Conservation (phyloP, 2,797 vertebrate genomes). For the Phyllotis vaccarum region DNA sequence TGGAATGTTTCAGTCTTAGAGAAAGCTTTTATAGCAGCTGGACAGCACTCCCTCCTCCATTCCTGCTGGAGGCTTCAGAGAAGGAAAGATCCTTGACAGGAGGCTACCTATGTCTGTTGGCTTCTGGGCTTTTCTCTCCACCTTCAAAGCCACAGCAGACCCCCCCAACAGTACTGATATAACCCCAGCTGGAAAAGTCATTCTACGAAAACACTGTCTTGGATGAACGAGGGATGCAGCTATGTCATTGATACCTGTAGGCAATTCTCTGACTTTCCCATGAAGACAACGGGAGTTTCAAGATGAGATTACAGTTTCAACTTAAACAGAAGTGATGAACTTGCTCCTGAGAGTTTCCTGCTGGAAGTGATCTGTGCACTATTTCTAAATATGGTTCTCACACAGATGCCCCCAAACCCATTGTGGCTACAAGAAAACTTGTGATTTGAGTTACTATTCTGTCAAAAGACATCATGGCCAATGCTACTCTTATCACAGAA, state of each 20-base stretch:
- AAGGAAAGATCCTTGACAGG: not conserved
- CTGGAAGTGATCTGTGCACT: not conserved
- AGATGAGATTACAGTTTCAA: not conserved
- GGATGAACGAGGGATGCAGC: no score
- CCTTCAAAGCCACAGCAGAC: not conserved
- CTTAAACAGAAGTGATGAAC: not conserved
- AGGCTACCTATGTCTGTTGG: not conserved
- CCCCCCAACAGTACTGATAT: not conserved
- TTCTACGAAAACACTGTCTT: not conserved
- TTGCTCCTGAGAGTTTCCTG: not conserved
- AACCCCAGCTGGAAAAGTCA: not conserved
- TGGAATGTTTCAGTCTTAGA: not conserved
- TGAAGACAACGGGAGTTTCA: not conserved
- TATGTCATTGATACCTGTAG: not conserved
- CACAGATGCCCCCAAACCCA: not conserved
- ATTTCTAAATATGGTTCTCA: not conserved
- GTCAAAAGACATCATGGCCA: not conserved
- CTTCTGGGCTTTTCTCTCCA: not conserved
- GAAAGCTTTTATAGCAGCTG: not conserved
- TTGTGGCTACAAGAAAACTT: not conserved
- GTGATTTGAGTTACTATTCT: not conserved
- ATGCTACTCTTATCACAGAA: not conserved
- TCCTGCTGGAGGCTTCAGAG: not conserved
- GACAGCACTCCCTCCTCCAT: not conserved
- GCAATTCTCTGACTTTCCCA: not conserved